Evolutionary conservation across 2,113 vertebrate species (phyloP).

Genomic region (Gopherus flavomarginatus): DNA sequence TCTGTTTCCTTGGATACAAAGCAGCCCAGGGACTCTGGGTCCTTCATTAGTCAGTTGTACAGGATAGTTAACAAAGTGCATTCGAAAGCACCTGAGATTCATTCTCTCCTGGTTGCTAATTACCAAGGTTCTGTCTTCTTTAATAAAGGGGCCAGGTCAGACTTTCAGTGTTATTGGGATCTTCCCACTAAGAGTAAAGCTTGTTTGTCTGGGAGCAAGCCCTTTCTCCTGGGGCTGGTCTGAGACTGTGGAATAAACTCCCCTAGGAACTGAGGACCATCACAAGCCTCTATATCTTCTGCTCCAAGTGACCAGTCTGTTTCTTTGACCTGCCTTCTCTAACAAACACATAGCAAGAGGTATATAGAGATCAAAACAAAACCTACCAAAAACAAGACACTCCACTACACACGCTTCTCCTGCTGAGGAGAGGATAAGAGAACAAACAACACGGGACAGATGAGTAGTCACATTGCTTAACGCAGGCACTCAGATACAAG

Average conservation of each 20-base stretch:
- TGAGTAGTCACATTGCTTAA: background rate
- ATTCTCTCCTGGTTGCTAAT: background rate
- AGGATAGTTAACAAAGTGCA: background rate
- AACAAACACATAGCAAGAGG: background rate
- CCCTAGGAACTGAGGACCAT: background rate
- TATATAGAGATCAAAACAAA: background rate
- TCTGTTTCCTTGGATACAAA: background rate
- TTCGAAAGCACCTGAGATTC: background rate
- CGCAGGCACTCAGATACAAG: background rate
- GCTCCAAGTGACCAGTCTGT: background rate
- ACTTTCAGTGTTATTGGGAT: background rate
- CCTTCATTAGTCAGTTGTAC: background rate
- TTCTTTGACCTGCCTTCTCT: background rate
- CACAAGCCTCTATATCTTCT: background rate
- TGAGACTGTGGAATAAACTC: background rate
- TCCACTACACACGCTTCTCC: background rate
- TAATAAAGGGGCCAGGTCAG: background rate
- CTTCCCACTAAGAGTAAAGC: background rate
- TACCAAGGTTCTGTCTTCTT: background rate
- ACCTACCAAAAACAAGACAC: background rate
- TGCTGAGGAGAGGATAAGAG: background rate
- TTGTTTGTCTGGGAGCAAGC: background rate
- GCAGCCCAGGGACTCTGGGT: background rate
- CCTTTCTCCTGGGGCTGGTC: background rate
- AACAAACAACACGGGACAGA: background rate